Percentiles rank a stretch among this genome's conserved stretches.
phyloP scores from a whole-genome alignment of 2,113 vertebrate genomes.

The Dendrocopos noguchii region DNA sequence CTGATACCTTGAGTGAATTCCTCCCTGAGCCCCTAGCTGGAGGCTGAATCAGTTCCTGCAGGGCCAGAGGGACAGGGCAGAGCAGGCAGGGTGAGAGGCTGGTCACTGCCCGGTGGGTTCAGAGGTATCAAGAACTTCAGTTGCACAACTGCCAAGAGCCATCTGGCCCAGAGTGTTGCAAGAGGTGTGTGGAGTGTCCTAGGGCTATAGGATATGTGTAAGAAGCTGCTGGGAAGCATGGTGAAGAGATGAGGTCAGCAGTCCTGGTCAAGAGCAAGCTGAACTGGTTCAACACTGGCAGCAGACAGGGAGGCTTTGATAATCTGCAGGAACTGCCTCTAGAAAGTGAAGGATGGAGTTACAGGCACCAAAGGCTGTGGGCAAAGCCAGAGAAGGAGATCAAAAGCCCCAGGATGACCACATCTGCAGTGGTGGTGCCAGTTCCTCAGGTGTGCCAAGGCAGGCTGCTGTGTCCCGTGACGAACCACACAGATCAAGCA shows the following conservation, averaged over 20 bases:
- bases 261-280: slow-evolving; percentile 61
- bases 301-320: slow-evolving; percentile 21
- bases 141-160: slow-evolving; percentile 56
- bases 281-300: slow-evolving; percentile 60
- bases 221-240: slow-evolving; percentile 57
- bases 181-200: slow-evolving; percentile 46
- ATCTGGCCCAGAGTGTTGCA: slow-evolving; percentile 1
- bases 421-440: neutral
- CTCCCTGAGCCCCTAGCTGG: neutral
- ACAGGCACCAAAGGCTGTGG: neutral
- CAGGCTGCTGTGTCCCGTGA: neutral
- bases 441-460: neutral
- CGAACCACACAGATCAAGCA: neutral
- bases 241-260: slow-evolving; percentile 64
- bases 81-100: neutral
- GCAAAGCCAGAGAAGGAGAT: neutral
- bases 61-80: neutral
- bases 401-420: neutral
- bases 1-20: neutral
- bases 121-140: slow-evolving; percentile 2
- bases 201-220: slow-evolving; percentile 59
- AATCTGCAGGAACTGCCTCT: neutral
- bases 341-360: slow-evolving; percentile 17
- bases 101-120: neutral
- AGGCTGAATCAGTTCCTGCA: neutral